Evolutionary conservation across 2,888 invertebrate genomes (phyloP), one percentile per base, ranked within the genome.

Genomic region (Macropis europaea): DNA sequence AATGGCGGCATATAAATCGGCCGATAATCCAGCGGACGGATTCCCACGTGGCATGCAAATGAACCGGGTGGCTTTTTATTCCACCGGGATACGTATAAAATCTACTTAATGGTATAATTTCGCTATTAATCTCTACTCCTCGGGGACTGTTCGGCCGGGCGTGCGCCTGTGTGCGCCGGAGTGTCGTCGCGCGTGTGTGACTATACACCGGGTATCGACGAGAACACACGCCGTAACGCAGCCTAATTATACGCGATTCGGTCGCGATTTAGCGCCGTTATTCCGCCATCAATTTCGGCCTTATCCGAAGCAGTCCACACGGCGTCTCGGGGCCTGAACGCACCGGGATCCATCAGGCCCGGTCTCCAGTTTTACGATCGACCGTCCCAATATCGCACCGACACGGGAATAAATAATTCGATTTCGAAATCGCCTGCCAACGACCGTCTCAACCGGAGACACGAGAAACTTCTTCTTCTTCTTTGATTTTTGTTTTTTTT

Each of bases 101-200:
- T 83, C 80, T 77, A 77, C 82, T 81, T 77, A 77, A 83, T 82
- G 80, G 88, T 83, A 88, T 87, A 88, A 88, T 88, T 86, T 83
- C 69, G 80, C 86, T 82, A 88, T 88, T 85, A 88, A 88, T 88
- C 86, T 84, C 77, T 57, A 76, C 75, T 83, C 75, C 82, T 76
- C 73, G 76, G n/a, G n/a, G n/a, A n/a, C 68, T 56, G 67, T 36
- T 17, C 54, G 34, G 24, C 59, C 45, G 36, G 34, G 45, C 56
- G 56, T 19, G 52, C 26, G 45, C 53, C 60, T 45, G 45, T 28
- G 24, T 32, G 28, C 22, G 26, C 13, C 19, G 36, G 28, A 7
- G 19, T 40, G 30, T 24, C 4, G 32, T 17, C 7, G 5, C 32
- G 64, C 57, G 73, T 61, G 43, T 48, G 53, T 52, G 57, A 60